Percentiles rank a stretch among this genome's conserved stretches.
phyloP scores from a whole-genome alignment of 2,888 invertebrate genomes.

The Caradrina kadenii region DNA sequence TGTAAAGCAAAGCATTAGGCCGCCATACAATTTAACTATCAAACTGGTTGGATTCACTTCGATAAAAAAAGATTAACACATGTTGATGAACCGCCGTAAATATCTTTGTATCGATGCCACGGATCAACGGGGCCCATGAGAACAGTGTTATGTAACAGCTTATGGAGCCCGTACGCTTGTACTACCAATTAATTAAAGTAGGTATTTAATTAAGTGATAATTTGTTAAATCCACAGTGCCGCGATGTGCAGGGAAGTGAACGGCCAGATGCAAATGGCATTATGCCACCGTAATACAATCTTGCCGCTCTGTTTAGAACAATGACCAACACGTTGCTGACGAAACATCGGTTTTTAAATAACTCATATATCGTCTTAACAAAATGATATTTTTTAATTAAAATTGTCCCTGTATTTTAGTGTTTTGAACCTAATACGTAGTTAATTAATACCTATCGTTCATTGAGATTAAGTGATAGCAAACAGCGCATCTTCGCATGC shows the following conservation, averaged over 20 bases:
- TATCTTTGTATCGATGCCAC: slow-evolving; percentile 14
- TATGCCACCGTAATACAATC: slow-evolving; percentile 61
- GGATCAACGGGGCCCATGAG: slow-evolving; percentile 23
- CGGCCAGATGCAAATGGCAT: slow-evolving; percentile 65
- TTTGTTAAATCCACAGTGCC: slow-evolving; percentile 49
- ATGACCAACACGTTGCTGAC: slow-evolving; percentile 52
- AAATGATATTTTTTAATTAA: not conserved
- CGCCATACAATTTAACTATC: slow-evolving; percentile 44
- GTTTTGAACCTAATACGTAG: slow-evolving; percentile 32
- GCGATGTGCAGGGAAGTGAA: slow-evolving; percentile 64
- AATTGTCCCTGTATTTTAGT: not conserved
- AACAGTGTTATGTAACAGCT: slow-evolving; percentile 35
- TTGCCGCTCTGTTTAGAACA: slow-evolving; percentile 73
- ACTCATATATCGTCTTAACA: slow-evolving; percentile 21
- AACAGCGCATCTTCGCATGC: slow-evolving; percentile 35
- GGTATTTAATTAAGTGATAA: slow-evolving; percentile 55
- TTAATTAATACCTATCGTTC: slow-evolving; percentile 10
- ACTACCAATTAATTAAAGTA: slow-evolving; percentile 37
- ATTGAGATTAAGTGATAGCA: slow-evolving; percentile 55
- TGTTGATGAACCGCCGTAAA: slow-evolving; percentile 37
- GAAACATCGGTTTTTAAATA: slow-evolving; percentile 54
- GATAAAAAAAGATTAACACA: slow-evolving; percentile 34
- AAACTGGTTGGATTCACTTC: slow-evolving; percentile 33
- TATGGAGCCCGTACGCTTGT: slow-evolving; percentile 4
- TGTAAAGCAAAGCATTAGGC: slow-evolving; percentile 33